phyloP scores from a whole-genome alignment of 2,113 vertebrate genomes.

The Melanocharis versteri region DNA sequence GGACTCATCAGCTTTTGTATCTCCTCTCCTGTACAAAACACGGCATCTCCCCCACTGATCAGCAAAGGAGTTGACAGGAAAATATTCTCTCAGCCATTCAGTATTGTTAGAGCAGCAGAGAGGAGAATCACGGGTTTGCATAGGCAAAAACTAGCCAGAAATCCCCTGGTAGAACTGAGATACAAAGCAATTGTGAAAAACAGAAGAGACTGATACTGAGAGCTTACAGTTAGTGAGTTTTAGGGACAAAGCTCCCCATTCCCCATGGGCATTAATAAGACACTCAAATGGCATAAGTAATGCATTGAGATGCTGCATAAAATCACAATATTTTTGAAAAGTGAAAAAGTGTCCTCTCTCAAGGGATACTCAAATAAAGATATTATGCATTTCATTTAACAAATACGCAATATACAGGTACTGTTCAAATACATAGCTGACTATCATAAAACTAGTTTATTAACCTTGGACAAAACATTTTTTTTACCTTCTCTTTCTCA shows the following conservation, averaged over 20 bases:
- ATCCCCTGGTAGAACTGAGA: background rate
- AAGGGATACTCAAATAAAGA: background rate
- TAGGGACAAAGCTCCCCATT: background rate
- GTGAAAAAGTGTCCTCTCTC: background rate
- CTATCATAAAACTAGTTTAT: background rate
- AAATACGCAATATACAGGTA: background rate
- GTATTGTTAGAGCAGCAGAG: background rate
- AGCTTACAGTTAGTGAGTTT: background rate
- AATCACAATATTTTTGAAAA: slow-evolving; percentile 41
- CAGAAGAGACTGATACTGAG: background rate
- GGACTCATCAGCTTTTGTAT: slow-evolving; percentile 20
- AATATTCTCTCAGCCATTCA: background rate
- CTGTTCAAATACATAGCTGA: background rate
- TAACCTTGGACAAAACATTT: background rate
- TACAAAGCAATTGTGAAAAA: background rate
- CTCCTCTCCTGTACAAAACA: background rate
- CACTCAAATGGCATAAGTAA: background rate
- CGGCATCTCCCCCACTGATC: background rate
- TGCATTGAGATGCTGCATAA: background rate
- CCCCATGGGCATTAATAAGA: background rate
- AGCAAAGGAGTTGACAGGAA: slow-evolving; percentile 23
- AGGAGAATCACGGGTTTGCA: background rate
- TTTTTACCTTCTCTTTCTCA: background rate
- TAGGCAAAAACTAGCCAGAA: background rate
- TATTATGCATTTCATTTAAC: background rate